A percentile compares a stretch with the other conserved stretches of the same genome.
phyloP scores from a whole-genome alignment of 1,140 invertebrate genomes.

The Nymphalis io region DNA sequence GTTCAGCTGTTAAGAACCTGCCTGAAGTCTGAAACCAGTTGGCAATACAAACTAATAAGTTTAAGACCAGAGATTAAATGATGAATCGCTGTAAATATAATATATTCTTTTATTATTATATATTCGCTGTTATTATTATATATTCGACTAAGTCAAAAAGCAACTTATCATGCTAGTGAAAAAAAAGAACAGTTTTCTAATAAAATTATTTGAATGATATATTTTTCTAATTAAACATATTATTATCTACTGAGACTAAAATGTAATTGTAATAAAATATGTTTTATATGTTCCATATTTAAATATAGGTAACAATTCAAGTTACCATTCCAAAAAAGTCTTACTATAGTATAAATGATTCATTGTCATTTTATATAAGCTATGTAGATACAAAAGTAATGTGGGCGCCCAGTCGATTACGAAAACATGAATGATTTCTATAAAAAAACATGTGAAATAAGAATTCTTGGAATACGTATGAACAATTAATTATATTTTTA shows the following conservation, averaged over 20 bases:
- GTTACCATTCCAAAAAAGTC: not conserved
- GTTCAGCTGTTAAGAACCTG: constrained; percentile 37
- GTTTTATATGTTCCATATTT: too few species aligned
- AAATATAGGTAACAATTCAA: not conserved
- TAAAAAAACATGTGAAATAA: not conserved
- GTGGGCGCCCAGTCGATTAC: constrained; percentile 7
- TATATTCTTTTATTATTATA: too few species aligned
- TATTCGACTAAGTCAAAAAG: too few species aligned
- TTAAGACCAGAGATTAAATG: not conserved
- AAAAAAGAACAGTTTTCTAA: too few species aligned
- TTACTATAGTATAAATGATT: constrained; percentile 18
- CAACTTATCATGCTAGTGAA: too few species aligned
- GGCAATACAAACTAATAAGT: not conserved
- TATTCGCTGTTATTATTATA: too few species aligned
- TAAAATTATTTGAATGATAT: too few species aligned
- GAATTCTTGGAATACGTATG: too few species aligned
- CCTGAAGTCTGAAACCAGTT: constrained; percentile 21
- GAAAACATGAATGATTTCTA: constrained; percentile 1
- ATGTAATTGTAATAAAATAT: too few species aligned
- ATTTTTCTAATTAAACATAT: too few species aligned
- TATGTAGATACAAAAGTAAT: constrained; percentile 3
- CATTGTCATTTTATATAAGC: constrained; percentile 10
- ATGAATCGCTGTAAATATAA: not conserved
- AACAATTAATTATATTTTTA: too few species aligned
- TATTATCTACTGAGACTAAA: too few species aligned